Percentiles rank a stretch among this genome's conserved stretches.
Conservation (phyloP, 2,888 invertebrate species). For the Macrosoma leucophasiata region DNA sequence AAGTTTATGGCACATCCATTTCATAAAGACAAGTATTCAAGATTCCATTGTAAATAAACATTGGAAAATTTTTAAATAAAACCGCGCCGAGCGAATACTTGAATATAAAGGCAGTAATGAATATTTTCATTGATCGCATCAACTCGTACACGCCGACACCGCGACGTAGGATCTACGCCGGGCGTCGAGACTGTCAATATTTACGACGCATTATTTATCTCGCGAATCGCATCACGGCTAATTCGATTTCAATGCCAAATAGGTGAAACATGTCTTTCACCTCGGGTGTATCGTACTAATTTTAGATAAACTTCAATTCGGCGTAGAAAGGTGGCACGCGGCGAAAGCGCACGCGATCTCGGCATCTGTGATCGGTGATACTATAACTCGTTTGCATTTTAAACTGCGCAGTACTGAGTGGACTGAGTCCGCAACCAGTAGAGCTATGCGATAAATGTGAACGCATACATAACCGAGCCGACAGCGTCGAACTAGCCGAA, state of each 20-base stretch:
- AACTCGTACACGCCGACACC: too few relatives aligned
- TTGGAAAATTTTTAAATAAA: too few relatives aligned
- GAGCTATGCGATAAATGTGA: constrained; percentile 30
- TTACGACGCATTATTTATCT: constrained; percentile 8
- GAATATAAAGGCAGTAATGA: too few relatives aligned
- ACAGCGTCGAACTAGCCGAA: constrained; percentile 17
- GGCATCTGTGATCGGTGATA: constrained; percentile 28
- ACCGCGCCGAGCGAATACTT: too few relatives aligned
- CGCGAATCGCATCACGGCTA: constrained; percentile 19
- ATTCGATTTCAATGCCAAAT: constrained; percentile 27
- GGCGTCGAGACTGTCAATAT: constrained; percentile 8
- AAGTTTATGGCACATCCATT: too few relatives aligned
- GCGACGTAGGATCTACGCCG: too few relatives aligned
- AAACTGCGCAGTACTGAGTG: constrained; percentile 36
- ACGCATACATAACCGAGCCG: too few relatives aligned
- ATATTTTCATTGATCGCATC: too few relatives aligned
- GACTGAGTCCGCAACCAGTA: constrained; percentile 31
- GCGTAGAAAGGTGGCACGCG: constrained; percentile 34
- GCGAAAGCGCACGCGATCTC: constrained; percentile 38
- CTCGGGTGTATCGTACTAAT: constrained; percentile 13
- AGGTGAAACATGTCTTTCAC: constrained; percentile 22
- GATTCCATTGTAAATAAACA: too few relatives aligned
- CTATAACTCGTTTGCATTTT: constrained; percentile 33
- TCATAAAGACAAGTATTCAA: too few relatives aligned
- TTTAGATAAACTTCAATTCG: constrained; percentile 33